phyloP scores from a whole-genome alignment of 2,888 invertebrate species.

The Tenthredo scrophulariae region DNA sequence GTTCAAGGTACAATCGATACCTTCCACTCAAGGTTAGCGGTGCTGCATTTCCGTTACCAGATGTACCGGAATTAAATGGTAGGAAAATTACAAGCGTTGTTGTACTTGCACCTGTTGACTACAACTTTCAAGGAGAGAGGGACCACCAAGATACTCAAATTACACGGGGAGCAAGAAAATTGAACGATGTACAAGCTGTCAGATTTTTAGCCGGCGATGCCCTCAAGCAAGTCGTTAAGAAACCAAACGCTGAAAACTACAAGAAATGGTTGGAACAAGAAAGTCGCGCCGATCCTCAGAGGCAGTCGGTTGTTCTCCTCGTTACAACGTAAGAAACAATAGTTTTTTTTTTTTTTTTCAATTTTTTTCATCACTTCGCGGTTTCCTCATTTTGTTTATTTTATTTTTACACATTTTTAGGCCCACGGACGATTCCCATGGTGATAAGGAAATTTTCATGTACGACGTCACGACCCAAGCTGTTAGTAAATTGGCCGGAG shows the following conservation, averaged over 20 bases:
- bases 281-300: conserved; percentile 86
- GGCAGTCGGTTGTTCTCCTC: conserved; percentile 90
- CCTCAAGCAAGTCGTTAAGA: conserved; percentile 87
- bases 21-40: conserved; percentile 92
- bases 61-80: conserved; percentile 87
- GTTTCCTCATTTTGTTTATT: background rate
- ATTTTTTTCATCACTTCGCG: conserved; percentile 47
- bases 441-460: conserved; percentile 91
- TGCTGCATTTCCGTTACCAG: conserved; percentile 91
- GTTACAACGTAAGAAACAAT: conserved; percentile 87
- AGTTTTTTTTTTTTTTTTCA: conserved; percentile 50
- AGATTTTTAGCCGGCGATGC: conserved; percentile 88
- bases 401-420: conserved; percentile 74
- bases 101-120: conserved; percentile 90
- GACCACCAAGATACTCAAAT: conserved; percentile 70
- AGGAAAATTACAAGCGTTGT: conserved; percentile 92
- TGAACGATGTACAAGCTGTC: conserved; percentile 84
- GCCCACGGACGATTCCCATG: conserved; percentile 76
- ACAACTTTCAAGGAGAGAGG: conserved; percentile 79
- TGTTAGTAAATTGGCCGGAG: conserved; percentile 89
- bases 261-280: conserved; percentile 90
- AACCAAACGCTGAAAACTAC: conserved; percentile 89
- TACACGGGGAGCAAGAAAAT: conserved; percentile 77
- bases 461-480: conserved; percentile 88
- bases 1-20: conserved; percentile 89